Evolutionary conservation across 2,888 invertebrate species (phyloP), one percentile per base, ranked within the genome.

Genomic region (Gymnosoma rotundatum): DNA sequence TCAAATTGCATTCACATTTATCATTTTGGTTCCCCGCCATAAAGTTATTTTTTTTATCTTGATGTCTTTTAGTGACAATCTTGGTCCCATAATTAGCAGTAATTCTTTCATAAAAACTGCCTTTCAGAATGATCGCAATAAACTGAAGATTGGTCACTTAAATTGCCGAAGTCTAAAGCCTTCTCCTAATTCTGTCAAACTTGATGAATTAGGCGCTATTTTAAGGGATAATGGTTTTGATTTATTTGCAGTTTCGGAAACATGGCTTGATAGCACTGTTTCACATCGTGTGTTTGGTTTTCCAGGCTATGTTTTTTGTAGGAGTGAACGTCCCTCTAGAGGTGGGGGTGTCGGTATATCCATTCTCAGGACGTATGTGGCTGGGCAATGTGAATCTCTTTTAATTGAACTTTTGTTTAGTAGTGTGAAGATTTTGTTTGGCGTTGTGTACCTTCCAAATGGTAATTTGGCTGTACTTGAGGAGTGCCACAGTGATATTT

Each of bases 121-220:
- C 8, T 32, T 58, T 10, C 9, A n/a, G 16, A 18, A 25, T 14
- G 18, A 50, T 18, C 4, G 6, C 36, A 61, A 50, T 36, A 32
- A 25, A 36, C 36, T 74, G 3, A 73, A 54, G 20, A 38, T 63
- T 73, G 36, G n/a, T 38, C 73, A 73, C 12, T 10, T 73, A 10
- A 73, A 73, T n/a, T 73, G 73, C n/a, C 20, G 32, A 8, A 73
- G 73, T 63, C 21, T 73, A 3, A 48, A 36, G 10, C 72, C 58
- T 8, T 58, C 48, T n/a, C 32, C 25, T 18, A 18, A 18, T 9
- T 61, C 61, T 14, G 14, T 32, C 12, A 63, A 74, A 8, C 14
- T 74, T 14, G 25, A 74, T 42, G 74, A 74, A 18, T n/a, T 74
- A 20, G 54, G n/a, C 6, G 14, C 10, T 61, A 38, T 38, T n/a